Conservation (phyloP, 2,797 vertebrate genomes). For the Halcyon chelicuti region DNA sequence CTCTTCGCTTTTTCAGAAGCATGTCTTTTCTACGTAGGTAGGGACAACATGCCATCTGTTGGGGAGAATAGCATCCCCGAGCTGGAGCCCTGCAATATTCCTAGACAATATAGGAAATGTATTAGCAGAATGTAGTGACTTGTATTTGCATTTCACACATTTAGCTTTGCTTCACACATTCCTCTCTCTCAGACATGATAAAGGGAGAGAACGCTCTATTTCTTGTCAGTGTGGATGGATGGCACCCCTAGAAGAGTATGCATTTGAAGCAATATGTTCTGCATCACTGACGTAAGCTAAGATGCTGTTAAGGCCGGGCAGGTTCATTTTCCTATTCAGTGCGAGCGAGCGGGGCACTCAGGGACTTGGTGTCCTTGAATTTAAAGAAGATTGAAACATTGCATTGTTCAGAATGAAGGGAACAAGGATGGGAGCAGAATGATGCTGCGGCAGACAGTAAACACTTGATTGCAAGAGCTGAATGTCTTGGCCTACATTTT, state of each 20-base stretch:
- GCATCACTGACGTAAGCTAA: conserved; percentile 49
- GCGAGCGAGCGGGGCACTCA: neutral
- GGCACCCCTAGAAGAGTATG: conserved; percentile 46
- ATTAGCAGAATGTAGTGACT: neutral
- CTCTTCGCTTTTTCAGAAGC: neutral
- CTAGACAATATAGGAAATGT: neutral
- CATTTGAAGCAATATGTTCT: conserved; percentile 57
- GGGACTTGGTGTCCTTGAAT: conserved; percentile 57
- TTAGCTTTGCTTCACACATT: conserved; percentile 56
- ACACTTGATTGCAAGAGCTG: conserved; percentile 26
- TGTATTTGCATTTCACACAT: conserved; percentile 49
- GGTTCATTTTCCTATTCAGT: conserved; percentile 45
- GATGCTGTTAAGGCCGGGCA: conserved; percentile 25
- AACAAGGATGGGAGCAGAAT: conserved; percentile 3
- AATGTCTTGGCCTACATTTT: conserved; percentile 28
- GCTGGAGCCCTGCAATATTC: neutral
- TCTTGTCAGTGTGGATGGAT: conserved; percentile 58
- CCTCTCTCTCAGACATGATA: conserved; percentile 58
- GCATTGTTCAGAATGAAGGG: conserved; percentile 44
- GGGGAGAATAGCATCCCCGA: neutral
- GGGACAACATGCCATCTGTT: neutral
- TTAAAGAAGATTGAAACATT: conserved; percentile 51
- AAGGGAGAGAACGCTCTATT: conserved; percentile 43
- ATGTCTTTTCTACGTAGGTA: neutral
- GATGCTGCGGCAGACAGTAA: conserved; percentile 8